Evolutionary conservation across 2,797 vertebrate genomes (phyloP), one percentile per base, ranked within the genome.

Genomic region (Parauchenoglanis punctatus): DNA sequence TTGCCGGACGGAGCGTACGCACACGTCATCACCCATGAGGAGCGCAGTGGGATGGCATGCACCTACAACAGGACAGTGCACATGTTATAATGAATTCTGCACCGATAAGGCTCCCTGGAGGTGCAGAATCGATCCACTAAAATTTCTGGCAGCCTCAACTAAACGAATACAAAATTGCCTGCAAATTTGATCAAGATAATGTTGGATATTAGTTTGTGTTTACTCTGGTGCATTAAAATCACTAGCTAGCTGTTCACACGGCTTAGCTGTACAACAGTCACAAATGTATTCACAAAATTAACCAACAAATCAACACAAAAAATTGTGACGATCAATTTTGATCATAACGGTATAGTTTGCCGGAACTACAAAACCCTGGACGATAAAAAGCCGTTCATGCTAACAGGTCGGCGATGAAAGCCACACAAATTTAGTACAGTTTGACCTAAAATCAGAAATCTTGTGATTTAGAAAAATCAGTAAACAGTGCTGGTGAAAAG

Each of bases 21-120:
- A 86, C 98, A 99, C 25, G 98, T 99, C 98, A 99, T 99, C 93
- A 99, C 98, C 98, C 98, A 99, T 89, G 98, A 99, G 84, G 98
- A 99, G 85, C 98, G 97, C 96, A 99, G 94, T 0, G 98, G 98
- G 92, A 99, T 99, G 91, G 98, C 98, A 1, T 99, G 98, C 92
- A 99, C 98, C 98, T 99, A 90, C 20, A 90, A 73, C 46, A 87
- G 49, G 18, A 91, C 87, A 44, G 23, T 81, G 7, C 3, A 25
- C 31, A 25, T 54, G 40, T 40, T 40, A 52, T 73, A 63, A 81
- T 10, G 61, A 25, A 68, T 0, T 2, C 23, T 49, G 63, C 7
- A 46, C 15, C 13, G 17, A 25, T 15, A 63, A 13, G 6, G 11
- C 31, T 31, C 15, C 40, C 8, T n/a, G 15, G 25, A 13, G 67